These are phyloP conservation scores for Thamnaconus septentrionalis DNA, from an alignment of 2,113 vertebrate species.

Conservation along the genomic window DNA sequence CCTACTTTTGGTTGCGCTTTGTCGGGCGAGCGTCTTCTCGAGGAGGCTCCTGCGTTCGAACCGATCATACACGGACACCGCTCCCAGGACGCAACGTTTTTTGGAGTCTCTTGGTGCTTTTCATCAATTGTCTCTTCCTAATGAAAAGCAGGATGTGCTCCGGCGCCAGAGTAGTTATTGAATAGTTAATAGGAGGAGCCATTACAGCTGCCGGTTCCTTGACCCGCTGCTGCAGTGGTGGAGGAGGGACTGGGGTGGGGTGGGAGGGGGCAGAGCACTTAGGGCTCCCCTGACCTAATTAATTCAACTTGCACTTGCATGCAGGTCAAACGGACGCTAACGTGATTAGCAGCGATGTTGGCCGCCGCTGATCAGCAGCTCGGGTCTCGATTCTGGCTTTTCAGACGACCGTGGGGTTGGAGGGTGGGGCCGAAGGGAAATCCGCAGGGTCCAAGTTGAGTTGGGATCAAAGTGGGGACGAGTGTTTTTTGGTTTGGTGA, in stretches of 20 bases:
- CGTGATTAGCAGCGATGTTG: background rate
- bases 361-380: background rate
- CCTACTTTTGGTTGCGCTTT: no score
- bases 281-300: slow-evolving; percentile 26
- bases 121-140: background rate
- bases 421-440: no score
- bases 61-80: no score
- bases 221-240: slow-evolving; percentile 6
- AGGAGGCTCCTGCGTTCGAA: no score
- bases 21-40: no score
- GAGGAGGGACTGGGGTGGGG: background rate
- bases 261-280: slow-evolving; percentile 31
- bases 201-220: slow-evolving; percentile 10
- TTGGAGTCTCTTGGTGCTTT: background rate
- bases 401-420: background rate
- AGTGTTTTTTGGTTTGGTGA: no score
- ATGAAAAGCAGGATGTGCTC: background rate
- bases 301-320: slow-evolving; percentile 17
- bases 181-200: slow-evolving; percentile 34
- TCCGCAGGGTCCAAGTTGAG: no score
- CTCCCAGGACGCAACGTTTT: no score
- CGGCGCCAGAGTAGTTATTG: slow-evolving; percentile 16
- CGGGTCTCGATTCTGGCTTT: background rate
- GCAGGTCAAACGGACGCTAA: slow-evolving; percentile 5
- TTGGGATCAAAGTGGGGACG: no score